phyloP scores from a whole-genome alignment of 2,113 vertebrate species.

The Hymenochirus boettgeri region DNA sequence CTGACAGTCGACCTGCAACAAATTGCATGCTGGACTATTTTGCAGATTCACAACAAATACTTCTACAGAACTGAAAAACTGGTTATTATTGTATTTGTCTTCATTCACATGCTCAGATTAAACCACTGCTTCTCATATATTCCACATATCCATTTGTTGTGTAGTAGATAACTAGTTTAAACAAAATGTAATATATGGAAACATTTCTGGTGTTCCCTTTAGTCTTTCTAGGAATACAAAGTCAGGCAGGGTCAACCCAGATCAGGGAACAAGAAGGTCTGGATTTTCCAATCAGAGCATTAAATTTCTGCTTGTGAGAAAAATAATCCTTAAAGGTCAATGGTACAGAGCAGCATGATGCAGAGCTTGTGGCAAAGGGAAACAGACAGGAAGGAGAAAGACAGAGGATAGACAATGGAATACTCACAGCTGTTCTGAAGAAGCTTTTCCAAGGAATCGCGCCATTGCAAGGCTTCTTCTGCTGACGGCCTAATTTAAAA shows the following conservation, averaged over 20 bases:
- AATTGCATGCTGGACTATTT: no score
- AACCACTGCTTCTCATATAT: no score
- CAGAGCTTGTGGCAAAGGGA: constrained; percentile 4
- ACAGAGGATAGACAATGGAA: neutral
- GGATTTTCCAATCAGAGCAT: constrained; percentile 24
- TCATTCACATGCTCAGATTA: no score
- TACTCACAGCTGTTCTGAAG: constrained; percentile 82
- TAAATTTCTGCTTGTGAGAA: constrained; percentile 13
- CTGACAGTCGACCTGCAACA: no score
- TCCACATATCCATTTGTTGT: no score
- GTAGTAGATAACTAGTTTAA: neutral
- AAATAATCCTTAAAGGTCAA: constrained; percentile 22
- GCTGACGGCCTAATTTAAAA: constrained; percentile 67
- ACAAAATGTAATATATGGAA: neutral
- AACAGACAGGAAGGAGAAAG: neutral
- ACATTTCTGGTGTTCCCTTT: neutral
- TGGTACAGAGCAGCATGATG: constrained; percentile 10
- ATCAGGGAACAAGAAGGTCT: constrained; percentile 28
- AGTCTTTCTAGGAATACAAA: constrained; percentile 36
- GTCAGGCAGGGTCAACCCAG: constrained; percentile 21
- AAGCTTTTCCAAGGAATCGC: constrained; percentile 82
- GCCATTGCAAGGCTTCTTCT: constrained; percentile 83
- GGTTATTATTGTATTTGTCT: no score
- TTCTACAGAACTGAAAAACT: no score
- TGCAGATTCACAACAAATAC: no score